Percentiles rank a stretch among this genome's conserved stretches.
Conservation (phyloP, 2,888 invertebrate genomes). For the Leptopterna dolabrata region DNA sequence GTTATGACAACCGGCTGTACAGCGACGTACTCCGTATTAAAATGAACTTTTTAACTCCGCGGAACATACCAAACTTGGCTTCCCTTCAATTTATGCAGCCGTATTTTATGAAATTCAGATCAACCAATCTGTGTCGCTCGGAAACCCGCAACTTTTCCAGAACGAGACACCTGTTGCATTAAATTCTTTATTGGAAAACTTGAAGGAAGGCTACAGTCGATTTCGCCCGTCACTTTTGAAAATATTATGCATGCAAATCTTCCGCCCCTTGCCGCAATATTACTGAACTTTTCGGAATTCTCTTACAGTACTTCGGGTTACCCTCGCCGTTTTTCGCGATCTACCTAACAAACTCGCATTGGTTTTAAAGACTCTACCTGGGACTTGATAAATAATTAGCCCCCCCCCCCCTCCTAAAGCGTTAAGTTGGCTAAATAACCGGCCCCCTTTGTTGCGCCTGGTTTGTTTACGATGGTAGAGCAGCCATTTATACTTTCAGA, state of each 20-base stretch:
- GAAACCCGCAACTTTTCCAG: background rate
- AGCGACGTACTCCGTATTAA: background rate
- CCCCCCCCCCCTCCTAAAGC: background rate
- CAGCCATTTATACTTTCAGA: background rate
- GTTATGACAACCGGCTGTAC: too few relatives aligned
- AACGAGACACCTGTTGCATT: background rate
- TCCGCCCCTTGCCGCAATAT: background rate
- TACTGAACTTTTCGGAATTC: background rate
- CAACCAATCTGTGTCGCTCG: background rate
- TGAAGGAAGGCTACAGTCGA: background rate
- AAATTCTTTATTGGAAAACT: background rate
- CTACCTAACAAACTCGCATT: background rate
- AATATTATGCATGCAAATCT: background rate
- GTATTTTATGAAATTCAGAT: background rate
- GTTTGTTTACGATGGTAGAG: background rate
- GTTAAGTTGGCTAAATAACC: constrained; percentile 1
- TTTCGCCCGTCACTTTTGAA: background rate
- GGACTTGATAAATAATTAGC: background rate
- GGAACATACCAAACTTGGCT: background rate
- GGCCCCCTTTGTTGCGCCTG: background rate
- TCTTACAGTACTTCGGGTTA: background rate
- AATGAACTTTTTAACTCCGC: background rate
- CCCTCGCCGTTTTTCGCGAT: background rate
- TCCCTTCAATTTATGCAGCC: background rate
- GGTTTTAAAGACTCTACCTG: background rate